Base-by-base conservation (phyloP, 2,113 vertebrate species). In the Nannobrachium achirus region DNA sequence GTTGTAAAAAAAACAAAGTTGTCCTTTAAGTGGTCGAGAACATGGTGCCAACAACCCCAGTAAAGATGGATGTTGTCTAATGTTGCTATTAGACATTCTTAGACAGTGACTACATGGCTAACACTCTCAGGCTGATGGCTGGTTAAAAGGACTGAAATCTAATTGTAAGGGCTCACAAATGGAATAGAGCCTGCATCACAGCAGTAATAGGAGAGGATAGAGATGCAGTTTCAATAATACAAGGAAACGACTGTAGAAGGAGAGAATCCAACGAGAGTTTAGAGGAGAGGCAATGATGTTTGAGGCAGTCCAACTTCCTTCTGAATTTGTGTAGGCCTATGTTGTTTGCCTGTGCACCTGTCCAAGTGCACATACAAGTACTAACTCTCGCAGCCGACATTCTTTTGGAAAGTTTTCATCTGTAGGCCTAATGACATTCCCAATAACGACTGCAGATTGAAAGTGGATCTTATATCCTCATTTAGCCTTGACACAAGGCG, bases 101-200 rank as follows among this genome's bases (percentile, higher is more conserved):
- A 59, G 48, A n/a, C 10, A 2, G 59, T 14, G 61, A 58, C 53
- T 69, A 56, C 15, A 41, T 8, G 39, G 7, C 53, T 15, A 53
- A 62, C 74, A 45, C 77, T 69, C 66, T 76, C 56, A 15, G 66
- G 63, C n/a, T 58, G 68, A 72, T 53, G 73, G 57, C 62, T 65
- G 65, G 42, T 81, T 88, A 66, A 86, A 81, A 79, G 77, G 73
- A 7, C 51, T 58, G 52, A 46, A 88, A 88, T 79, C 65, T 67
- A 78, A 84, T 88, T 83, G 73, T 33, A 40, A 63, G 63, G 65
- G 33, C 58, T 79, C 69, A 62, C 75, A 82, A 80, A 84, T 77
- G 77, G 58, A 76, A 56, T 48, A 66, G 76, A 5, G 52, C 51
- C 66, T 58, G 20, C 71, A 75, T 78, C 76, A 76, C 65, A 76